Evolutionary conservation across 1,140 invertebrate genomes (phyloP), one percentile per base, ranked within the genome.

Genomic region (Onthophagus taurus): DNA sequence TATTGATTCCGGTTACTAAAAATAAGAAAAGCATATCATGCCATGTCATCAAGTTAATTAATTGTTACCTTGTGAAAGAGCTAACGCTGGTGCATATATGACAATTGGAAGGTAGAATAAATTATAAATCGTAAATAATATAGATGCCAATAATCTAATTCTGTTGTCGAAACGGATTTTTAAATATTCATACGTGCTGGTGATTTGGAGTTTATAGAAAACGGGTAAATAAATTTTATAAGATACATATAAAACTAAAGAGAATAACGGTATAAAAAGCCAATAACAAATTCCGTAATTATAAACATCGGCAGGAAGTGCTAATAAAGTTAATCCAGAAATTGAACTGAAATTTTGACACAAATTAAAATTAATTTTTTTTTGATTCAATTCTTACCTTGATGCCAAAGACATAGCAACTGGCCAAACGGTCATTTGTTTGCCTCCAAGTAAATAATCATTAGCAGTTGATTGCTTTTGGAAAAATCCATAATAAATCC

Each of bases 241-340:
- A 3, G 81, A 74, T 0, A 77, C 57, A n/a, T 76, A 57, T 31
- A 73, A 72, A 8, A 79, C 72, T 5, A 83, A 54, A 16, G 80
- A 56, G 31, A 76, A 72, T 4, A 73, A 71, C 9, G 83, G 58
- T n/a, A 73, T 65, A 2, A 74, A 73, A 3, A 72, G 65, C 49
- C 72, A 72, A 52, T 81, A 83, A 52, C 80, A 74, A 2, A 76
- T 76, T 1, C 83, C 83, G 52, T 77, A 76, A 7, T 69, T 58
- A 49, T 89, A 89, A 35, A 87, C 77, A 54, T 89, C 85, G 26
- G 60, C 37, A 20, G 66, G 63, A 0, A 81, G 73, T 4, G 83
- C 83, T 0, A 89, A 67, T 3, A 89, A 57, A 0, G 83, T 83
- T 20, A 88, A 80, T 26, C 83, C 83, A 12, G 84, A 87, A 54